These are phyloP conservation scores for Anolis sagrei DNA, from an alignment of 2,113 vertebrate genomes.

Conservation along the genomic window DNA sequence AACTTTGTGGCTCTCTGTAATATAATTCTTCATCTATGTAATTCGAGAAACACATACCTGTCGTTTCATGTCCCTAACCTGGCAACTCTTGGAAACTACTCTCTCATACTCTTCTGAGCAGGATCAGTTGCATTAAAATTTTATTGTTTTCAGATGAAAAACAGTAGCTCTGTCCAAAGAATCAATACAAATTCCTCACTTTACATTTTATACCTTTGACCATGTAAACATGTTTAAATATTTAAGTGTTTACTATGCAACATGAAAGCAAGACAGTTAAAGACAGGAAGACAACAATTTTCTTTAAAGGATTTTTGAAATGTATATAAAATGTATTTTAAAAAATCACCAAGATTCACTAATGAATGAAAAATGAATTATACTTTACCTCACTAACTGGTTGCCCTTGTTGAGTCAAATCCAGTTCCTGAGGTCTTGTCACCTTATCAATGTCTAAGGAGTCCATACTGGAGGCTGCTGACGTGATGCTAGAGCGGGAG, in stretches of 20 bases:
- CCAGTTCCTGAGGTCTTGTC: slow-evolving; percentile 81
- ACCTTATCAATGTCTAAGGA: slow-evolving; percentile 95
- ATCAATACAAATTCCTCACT: neutral
- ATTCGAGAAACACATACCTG: too few species aligned
- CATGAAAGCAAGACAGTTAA: neutral
- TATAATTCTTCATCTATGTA: too few species aligned
- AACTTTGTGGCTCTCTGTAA: too few species aligned
- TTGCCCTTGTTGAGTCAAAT: slow-evolving; percentile 83
- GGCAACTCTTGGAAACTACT: neutral
- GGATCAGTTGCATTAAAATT: neutral
- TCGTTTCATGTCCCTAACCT: too few species aligned
- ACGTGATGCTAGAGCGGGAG: slow-evolving; percentile 91
- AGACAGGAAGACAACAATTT: neutral
- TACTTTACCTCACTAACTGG: slow-evolving; percentile 88
- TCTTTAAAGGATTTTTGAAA: neutral
- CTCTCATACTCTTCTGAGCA: neutral
- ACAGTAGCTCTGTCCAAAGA: neutral
- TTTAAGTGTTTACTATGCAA: neutral
- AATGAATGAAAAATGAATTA: slow-evolving; percentile 17
- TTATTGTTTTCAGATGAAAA: neutral
- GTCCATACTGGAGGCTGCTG: slow-evolving; percentile 95
- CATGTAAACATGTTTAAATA: neutral
- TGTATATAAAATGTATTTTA: neutral
- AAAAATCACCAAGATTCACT: too few species aligned
- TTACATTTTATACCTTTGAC: neutral